phyloP scores from a whole-genome alignment of 2,113 vertebrate species.

The Rhynchomys soricoides region DNA sequence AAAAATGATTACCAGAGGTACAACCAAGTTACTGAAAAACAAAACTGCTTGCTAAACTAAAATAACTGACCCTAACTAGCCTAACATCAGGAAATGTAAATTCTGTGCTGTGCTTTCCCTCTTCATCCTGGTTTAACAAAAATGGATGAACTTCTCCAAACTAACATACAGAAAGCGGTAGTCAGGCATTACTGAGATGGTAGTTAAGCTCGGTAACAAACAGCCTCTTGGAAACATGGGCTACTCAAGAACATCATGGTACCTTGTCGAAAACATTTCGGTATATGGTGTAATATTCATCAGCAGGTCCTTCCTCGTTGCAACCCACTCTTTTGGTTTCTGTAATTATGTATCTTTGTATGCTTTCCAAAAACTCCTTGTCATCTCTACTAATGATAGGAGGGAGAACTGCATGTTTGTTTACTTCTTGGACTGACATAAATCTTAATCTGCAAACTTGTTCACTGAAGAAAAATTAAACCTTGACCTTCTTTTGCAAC shows the following conservation, averaged over 20 bases:
- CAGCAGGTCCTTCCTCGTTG: slow-evolving; percentile 77
- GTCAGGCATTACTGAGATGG: neutral
- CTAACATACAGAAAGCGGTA: neutral
- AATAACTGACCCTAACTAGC: neutral
- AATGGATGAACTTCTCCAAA: neutral
- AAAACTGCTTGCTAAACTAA: neutral
- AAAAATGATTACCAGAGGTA: slow-evolving; percentile 24
- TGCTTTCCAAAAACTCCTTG: slow-evolving; percentile 79
- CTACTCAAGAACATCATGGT: slow-evolving; percentile 43
- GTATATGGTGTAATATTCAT: slow-evolving; percentile 82
- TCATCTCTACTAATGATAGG: slow-evolving; percentile 73
- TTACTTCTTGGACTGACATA: neutral
- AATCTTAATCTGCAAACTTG: slow-evolving; percentile 19
- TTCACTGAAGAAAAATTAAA: slow-evolving; percentile 45
- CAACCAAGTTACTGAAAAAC: neutral
- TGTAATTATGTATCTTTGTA: slow-evolving; percentile 78
- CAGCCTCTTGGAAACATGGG: neutral
- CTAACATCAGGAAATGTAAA: neutral
- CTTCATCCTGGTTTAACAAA: slow-evolving; percentile 30
- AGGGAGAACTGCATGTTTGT: slow-evolving; percentile 42
- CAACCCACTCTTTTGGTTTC: slow-evolving; percentile 81
- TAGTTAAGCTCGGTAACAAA: neutral
- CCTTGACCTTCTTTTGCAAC: neutral
- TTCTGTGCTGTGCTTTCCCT: neutral
- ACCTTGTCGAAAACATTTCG: slow-evolving; percentile 86